Percentiles rank a stretch among this genome's conserved stretches.
Evolutionary conservation across 2,113 vertebrate species (phyloP).

Genomic region (Boulengeromyrus knoepffleri): DNA sequence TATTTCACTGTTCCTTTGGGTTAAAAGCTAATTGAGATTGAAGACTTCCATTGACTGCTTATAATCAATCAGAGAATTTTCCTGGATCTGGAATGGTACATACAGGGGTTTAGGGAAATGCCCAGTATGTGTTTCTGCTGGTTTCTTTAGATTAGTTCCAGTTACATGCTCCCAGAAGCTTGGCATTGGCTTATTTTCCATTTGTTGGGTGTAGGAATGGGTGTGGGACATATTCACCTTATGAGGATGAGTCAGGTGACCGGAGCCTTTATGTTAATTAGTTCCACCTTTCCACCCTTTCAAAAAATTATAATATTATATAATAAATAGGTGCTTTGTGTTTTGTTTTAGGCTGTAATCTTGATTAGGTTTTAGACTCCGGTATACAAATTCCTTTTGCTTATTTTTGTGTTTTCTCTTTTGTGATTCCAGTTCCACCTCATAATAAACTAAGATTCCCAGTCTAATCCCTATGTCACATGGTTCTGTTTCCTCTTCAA

Average conservation of each 20-base stretch:
- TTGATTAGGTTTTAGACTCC: background rate
- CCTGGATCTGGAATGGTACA: background rate
- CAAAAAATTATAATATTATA: background rate
- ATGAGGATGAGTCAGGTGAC: background rate
- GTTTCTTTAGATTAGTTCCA: background rate
- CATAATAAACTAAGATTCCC: background rate
- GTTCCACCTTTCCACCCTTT: background rate
- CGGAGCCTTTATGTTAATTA: background rate
- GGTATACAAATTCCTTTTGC: background rate
- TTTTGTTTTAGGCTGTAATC: background rate
- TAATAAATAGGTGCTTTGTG: background rate
- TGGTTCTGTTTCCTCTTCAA: background rate
- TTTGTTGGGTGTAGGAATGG: background rate
- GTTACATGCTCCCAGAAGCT: background rate
- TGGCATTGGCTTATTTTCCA: background rate
- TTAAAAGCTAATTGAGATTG: conserved; percentile 8
- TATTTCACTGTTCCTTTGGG: conserved; percentile 1
- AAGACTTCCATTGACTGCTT: background rate
- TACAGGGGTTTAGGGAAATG: background rate
- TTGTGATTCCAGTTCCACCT: background rate
- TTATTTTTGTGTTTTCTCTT: background rate
- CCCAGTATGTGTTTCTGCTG: background rate
- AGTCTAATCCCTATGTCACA: background rate
- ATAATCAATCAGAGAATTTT: conserved; percentile 3
- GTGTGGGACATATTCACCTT: background rate